Evolutionary conservation across 92 coral and sea anemone genomes (phyloP).

Genomic region (Nematostella vectensis): DNA sequence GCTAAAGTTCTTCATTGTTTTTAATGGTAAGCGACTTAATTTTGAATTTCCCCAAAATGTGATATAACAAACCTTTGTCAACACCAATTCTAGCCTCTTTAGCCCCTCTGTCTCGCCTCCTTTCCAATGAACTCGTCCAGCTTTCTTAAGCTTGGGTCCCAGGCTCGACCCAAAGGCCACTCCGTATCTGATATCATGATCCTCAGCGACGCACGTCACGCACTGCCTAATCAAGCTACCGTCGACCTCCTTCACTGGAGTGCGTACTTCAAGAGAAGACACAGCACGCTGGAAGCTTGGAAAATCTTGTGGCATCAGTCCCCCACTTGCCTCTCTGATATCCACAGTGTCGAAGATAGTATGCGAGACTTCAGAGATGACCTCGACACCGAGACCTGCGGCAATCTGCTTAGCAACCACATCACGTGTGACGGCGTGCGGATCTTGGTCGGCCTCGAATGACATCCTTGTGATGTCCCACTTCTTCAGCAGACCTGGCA

Average conservation of each 20-base stretch:
- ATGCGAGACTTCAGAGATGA: conserved; percentile 55
- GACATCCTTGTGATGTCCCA: conserved; percentile 56
- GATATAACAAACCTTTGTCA: conserved; percentile 34
- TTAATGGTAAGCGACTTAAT: too few species aligned
- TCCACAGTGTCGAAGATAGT: conserved; percentile 55
- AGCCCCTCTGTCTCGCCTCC: conserved; percentile 63
- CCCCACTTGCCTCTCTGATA: conserved; percentile 13
- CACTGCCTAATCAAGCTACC: conserved; percentile 23
- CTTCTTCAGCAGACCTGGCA: conserved; percentile 43
- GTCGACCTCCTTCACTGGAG: conserved; percentile 23
- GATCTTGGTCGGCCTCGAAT: conserved; percentile 65
- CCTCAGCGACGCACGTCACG: conserved; percentile 26
- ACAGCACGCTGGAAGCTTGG: conserved; percentile 40
- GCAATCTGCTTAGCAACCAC: conserved; percentile 37
- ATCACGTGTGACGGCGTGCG: conserved; percentile 45
- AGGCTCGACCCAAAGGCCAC: conserved; percentile 34
- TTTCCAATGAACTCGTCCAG: conserved; percentile 24
- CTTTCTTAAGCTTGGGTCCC: conserved; percentile 27
- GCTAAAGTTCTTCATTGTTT: too few species aligned
- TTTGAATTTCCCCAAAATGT: too few species aligned
- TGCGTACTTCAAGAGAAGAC: conserved; percentile 4
- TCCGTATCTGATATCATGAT: conserved; percentile 20
- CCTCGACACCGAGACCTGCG: conserved; percentile 33
- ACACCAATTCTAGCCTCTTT: conserved; percentile 28
- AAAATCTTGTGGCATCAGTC: conserved; percentile 30